A percentile compares a stretch with the other conserved stretches of the same genome.
Conservation (phyloP, 2,113 vertebrate species). For the Ophthalmotilapia sp. region DNA sequence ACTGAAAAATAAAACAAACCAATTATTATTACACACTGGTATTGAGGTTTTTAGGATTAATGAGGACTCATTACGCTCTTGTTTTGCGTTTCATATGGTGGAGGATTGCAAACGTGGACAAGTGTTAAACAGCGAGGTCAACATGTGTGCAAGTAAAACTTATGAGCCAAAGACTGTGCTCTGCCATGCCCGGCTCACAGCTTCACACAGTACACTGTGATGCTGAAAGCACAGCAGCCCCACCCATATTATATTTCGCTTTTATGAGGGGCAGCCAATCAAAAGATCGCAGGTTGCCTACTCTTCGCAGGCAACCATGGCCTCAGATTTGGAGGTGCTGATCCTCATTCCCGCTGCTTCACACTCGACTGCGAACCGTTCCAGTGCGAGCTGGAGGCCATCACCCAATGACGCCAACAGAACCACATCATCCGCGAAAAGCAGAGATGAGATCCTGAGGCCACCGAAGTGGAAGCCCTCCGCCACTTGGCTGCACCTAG, state of each 20-base stretch:
- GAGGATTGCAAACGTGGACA: not conserved
- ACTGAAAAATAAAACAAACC: rapidly evolving
- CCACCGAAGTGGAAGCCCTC: too few species aligned
- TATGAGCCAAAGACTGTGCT: not conserved
- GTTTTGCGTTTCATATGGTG: not conserved
- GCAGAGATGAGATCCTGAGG: too few species aligned
- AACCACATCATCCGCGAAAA: too few species aligned
- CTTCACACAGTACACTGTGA: not conserved
- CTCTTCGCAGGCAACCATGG: too few species aligned
- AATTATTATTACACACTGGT: not conserved
- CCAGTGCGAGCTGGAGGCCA: too few species aligned
- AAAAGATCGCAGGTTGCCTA: not conserved
- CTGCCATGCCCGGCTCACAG: not conserved
- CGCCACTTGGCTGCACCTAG: too few species aligned
- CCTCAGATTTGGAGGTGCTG: too few species aligned
- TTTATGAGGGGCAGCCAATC: not conserved
- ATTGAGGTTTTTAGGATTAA: not conserved
- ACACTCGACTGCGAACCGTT: too few species aligned
- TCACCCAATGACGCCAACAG: too few species aligned
- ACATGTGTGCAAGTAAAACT: too few species aligned
- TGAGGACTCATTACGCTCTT: not conserved
- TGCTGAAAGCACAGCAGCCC: not conserved
- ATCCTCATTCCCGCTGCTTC: too few species aligned
- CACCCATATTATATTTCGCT: not conserved
- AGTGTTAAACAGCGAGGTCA: not conserved